These are phyloP conservation scores for Chelonia mydas DNA, from an alignment of 2,797 vertebrate species.

Conservation along the genomic window DNA sequence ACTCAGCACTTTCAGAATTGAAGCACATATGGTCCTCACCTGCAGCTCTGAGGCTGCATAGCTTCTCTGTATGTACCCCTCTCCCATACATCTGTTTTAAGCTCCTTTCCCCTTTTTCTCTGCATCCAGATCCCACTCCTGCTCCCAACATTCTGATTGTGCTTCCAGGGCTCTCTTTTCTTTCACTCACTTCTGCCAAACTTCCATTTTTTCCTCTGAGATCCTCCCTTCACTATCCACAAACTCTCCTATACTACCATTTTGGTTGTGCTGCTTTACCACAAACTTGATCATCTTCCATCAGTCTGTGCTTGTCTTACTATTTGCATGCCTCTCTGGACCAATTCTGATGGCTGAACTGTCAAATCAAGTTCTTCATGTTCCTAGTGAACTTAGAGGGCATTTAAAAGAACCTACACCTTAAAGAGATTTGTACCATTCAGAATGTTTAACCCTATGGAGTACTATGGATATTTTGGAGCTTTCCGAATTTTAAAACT, in stretches of 20 bases:
- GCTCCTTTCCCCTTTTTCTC: not conserved
- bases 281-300: not conserved
- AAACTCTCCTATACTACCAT: not conserved
- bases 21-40: not conserved
- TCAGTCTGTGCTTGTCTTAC: not conserved
- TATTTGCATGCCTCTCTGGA: not conserved
- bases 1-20: not conserved
- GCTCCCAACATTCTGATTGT: accelerated
- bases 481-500: not conserved
- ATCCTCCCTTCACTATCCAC: accelerated
- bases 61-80: not conserved
- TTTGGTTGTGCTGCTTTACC: not conserved
- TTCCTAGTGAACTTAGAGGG: no score
- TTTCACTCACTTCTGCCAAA: not conserved
- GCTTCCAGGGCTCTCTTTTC: not conserved
- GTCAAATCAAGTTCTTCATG: no score
- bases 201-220: not conserved
- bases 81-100: not conserved
- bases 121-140: not conserved
- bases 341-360: no score
- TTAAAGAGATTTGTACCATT: no score
- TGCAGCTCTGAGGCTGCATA: not conserved
- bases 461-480: not conserved
- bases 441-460: not conserved
- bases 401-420: no score